Base-by-base conservation (phyloP, 2,797 vertebrate genomes). In the Scomberomorus guttatus region DNA sequence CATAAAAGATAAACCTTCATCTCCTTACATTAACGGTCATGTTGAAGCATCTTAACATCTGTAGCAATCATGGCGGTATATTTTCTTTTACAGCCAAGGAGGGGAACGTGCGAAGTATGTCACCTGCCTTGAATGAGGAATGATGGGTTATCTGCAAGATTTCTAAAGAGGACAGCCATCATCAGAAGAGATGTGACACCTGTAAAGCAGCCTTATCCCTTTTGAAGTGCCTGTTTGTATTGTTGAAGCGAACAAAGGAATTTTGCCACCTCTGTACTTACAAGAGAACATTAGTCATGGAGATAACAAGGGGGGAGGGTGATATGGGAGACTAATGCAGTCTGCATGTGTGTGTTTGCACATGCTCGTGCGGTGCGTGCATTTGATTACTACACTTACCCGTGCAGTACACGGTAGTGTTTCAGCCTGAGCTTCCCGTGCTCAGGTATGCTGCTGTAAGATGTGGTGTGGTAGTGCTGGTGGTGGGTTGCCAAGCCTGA, bases 171-270 rank as follows among this genome's bases (percentile, higher is more conserved):
- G 79, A 54, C 81, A 69, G 57, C 80, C 81, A 75, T 87, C 87
- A 91, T 84, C 81, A 88, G 81, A 88, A 85, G 84, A 91, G 86
- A 90, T 70, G 90, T 80, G 87, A 88, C 93, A 94, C 91, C 92
- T 94, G 91, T 91, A 89, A 90, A 93, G 86, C 82, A 79, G 85
- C 81, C 76, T 89, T 75, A 77, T 84, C 82, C 82, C 92, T 90
- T 95, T 95, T 95, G 93, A 95, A 94, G 95, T 94, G 87, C 86
- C 87, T 92, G 89, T 93, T 94, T 93, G 90, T 88, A 94, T 94
- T 96, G 94, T 94, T 88, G 84, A 79, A 79, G 87, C 42, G 79
- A 91, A 95, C 94, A 94, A 94, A 94, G 89, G 91, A 85, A 89
- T 93, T 92, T 89, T 88, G 87, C 80, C 94, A 93, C 91, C 91